Conservation (phyloP, 2,888 invertebrate species). For the Chironomus riparius region DNA sequence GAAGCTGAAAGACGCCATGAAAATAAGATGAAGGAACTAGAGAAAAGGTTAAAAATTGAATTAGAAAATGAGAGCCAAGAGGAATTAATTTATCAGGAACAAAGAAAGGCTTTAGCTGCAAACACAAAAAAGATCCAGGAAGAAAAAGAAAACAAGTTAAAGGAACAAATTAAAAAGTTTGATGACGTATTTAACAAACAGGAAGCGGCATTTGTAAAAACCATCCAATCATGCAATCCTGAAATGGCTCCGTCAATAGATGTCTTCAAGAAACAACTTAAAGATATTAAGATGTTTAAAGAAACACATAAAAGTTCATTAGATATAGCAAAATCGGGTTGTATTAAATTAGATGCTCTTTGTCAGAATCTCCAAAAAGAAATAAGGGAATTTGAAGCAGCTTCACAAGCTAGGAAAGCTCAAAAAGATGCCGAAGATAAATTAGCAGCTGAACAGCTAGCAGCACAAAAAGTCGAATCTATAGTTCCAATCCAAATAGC, state of each 20-base stretch:
- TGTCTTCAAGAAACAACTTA: background rate
- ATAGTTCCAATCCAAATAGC: background rate
- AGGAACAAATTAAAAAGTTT: background rate
- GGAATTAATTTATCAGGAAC: background rate
- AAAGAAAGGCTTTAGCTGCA: background rate
- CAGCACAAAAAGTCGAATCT: background rate
- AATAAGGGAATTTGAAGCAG: background rate
- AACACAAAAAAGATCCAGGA: conserved; percentile 9
- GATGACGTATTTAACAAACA: background rate
- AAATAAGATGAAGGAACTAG: background rate
- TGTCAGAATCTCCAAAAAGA: background rate
- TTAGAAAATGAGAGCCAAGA: background rate
- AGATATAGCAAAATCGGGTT: background rate
- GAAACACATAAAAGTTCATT: background rate
- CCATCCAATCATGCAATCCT: background rate
- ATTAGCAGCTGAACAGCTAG: background rate
- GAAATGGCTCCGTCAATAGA: background rate
- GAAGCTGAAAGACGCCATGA: background rate
- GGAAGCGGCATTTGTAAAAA: background rate
- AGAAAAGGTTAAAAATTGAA: background rate
- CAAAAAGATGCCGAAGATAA: conserved; percentile 3
- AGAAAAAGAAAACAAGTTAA: background rate
- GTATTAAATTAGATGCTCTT: background rate
- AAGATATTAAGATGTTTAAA: background rate
- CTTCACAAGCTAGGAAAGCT: background rate